A percentile compares a stretch with the other conserved stretches of the same genome.
phyloP scores from a whole-genome alignment of 2,888 invertebrate genomes.

The Harmothoe impar region DNA sequence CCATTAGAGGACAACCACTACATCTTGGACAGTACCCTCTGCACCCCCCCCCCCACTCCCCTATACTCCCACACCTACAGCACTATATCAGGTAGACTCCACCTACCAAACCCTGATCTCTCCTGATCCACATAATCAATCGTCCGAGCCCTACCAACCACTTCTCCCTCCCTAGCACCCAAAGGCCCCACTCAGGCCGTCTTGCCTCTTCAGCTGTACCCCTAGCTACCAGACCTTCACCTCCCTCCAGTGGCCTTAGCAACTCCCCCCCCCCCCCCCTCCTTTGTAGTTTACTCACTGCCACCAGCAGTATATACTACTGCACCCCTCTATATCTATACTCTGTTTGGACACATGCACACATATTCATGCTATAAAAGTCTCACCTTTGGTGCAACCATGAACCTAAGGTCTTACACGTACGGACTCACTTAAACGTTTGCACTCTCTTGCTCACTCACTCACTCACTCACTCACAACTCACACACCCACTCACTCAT shows the following conservation, averaged over 20 bases:
- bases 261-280: not conserved
- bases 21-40: not conserved
- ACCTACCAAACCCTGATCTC: conserved; percentile 9
- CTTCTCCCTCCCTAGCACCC: not conserved
- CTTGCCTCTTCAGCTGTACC: not conserved
- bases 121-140: not conserved
- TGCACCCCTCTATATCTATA: not conserved
- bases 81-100: not conserved
- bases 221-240: not conserved
- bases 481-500: too few relatives aligned
- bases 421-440: too few relatives aligned
- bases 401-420: too few relatives aligned
- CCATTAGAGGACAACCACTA: too few relatives aligned
- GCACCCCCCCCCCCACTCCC: not conserved
- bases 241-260: not conserved
- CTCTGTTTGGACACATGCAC: not conserved
- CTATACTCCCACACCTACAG: too few relatives aligned
- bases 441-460: too few relatives aligned
- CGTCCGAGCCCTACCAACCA: not conserved
- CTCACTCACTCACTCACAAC: too few relatives aligned
- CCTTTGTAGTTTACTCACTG: not conserved
- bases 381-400: too few relatives aligned
- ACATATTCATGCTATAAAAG: too few relatives aligned
- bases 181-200: not conserved
- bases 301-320: not conserved